Evolutionary conservation across 2,888 invertebrate species (phyloP), one percentile per base, ranked within the genome.

Genomic region (Synergus gifuensis): DNA sequence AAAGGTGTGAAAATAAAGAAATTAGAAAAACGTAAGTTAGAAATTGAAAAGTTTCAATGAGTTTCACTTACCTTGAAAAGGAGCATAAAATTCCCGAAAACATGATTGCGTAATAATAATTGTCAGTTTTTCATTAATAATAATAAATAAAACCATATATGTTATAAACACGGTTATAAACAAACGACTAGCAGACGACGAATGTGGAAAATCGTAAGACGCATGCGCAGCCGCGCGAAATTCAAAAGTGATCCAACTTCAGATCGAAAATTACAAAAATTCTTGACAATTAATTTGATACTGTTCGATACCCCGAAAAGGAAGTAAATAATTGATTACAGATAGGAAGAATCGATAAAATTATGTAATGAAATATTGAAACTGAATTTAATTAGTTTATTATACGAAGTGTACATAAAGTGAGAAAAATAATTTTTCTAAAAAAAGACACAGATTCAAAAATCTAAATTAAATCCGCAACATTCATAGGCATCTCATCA

Each of bases 401-500:
- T 54, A 8, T 8, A n/a, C 16, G 2, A 54, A 54, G n/a, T 2
- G 7, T 2, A 8, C n/a, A 54, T 7, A 54, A 54, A n/a, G 16
- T n/a, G n/a, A 54, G n/a, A 54, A 54, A 54, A 54, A 54, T n/a
- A 54, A 8, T 54, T 54, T 54, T 54, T n/a, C 54, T 54, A 54
- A n/a, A n/a, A n/a, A n/a, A 54, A 54, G 28, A 11, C 22, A n/a
- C 3, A 11, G 11, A 9, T 9, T 22, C 22, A 60, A 60, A 22
- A 60, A 22, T 60, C 60, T 96, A 97, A 92, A 97, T 97, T 90
- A 97, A 95, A 94, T 97, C 97, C 62, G 97, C 97, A 82, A 97
- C 97, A 93, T 98, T 98, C 98, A 98, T 98, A 1, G 99, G 99
- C 99, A 99, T 99, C 93, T 99, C 99, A 92, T 99, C 99, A 92